Evolutionary conservation across 2,113 vertebrate species (phyloP).

Genomic region (Sander lucioperca): DNA sequence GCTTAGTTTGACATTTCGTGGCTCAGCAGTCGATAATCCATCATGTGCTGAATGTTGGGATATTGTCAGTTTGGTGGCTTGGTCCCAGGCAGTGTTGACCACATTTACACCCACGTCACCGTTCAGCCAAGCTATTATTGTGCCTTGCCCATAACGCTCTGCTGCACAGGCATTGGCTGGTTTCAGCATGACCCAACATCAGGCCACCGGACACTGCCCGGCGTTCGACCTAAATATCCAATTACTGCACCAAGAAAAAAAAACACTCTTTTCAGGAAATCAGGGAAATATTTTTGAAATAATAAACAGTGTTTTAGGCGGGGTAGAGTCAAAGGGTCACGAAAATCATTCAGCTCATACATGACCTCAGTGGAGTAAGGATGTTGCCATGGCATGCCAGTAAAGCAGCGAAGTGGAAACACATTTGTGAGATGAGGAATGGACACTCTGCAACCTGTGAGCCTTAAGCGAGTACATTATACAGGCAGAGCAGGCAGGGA

Average conservation of each 20-base stretch:
- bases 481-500: constrained; percentile 38
- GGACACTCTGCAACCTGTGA: constrained; percentile 56
- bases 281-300: not conserved
- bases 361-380: too few species aligned
- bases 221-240: constrained; percentile 17
- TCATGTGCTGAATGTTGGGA: not conserved
- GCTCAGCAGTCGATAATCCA: not conserved
- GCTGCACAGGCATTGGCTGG: constrained; percentile 29
- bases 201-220: constrained; percentile 5
- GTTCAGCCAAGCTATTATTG: constrained; percentile 27
- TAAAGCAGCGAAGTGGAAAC: constrained; percentile 14
- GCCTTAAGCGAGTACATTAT: constrained; percentile 59
- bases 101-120: constrained; percentile 22
- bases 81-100: not conserved
- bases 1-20: constrained; percentile 17
- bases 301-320: not conserved
- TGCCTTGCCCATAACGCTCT: constrained; percentile 15
- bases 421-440: constrained; percentile 49
- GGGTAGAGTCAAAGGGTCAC: not conserved
- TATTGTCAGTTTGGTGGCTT: constrained; percentile 29
- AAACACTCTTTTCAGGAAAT: not conserved
- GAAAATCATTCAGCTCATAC: too few species aligned
- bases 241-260: not conserved
- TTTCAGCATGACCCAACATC: constrained; percentile 14
- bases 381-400: not conserved